These are phyloP conservation scores for Apodemia duryi DNA, from an alignment of 2,888 invertebrate genomes.

Conservation along the genomic window DNA sequence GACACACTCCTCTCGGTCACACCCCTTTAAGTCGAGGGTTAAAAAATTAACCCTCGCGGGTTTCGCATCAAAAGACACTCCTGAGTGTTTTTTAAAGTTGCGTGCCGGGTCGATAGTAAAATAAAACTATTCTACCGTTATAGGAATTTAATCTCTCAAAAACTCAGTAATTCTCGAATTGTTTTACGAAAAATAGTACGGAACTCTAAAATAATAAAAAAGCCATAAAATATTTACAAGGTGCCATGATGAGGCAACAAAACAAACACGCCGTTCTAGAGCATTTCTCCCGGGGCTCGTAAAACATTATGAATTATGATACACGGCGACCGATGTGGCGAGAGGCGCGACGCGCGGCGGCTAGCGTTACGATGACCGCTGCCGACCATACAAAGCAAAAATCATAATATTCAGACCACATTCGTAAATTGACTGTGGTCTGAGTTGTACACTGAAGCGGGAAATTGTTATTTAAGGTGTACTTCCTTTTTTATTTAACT, in stretches of 20 bases:
- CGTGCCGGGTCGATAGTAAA: no score
- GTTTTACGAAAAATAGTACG: background rate
- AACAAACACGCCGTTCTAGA: conserved; percentile 6
- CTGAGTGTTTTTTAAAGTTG: no score
- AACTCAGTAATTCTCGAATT: background rate
- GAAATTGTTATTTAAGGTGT: no score
- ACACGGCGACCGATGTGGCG: background rate
- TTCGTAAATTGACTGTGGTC: conserved; percentile 19
- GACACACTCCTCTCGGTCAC: no score
- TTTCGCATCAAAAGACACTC: no score
- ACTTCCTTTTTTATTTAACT: no score
- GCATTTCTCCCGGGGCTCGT: conserved; percentile 4
- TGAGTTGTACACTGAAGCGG: conserved; percentile 14
- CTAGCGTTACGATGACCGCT: conserved; percentile 41
- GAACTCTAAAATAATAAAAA: conserved; percentile 12
- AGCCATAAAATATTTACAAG: conserved; percentile 12
- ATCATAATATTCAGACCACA: conserved; percentile 31
- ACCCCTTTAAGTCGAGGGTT: no score
- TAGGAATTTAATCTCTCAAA: background rate
- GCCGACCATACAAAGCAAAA: conserved; percentile 35
- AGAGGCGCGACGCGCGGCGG: background rate
- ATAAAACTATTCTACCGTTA: background rate
- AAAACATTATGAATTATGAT: background rate
- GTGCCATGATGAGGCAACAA: conserved; percentile 12
- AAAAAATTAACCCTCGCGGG: no score